phyloP scores from a whole-genome alignment of 2,888 invertebrate species.

The Abrostola tripartita region DNA sequence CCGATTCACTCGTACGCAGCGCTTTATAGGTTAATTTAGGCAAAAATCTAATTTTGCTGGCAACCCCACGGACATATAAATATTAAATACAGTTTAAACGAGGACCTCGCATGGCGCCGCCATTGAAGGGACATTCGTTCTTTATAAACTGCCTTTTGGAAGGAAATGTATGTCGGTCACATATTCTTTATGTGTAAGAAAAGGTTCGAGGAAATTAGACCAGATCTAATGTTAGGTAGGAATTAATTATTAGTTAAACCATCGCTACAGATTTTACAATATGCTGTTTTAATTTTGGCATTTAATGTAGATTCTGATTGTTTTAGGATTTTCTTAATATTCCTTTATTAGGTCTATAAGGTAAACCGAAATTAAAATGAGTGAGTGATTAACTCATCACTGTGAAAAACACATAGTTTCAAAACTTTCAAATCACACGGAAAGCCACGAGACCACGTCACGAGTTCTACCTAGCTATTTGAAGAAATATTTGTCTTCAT shows the following conservation, averaged over 20 bases:
- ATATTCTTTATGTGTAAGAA: slow-evolving; percentile 16
- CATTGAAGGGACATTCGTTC: slow-evolving; percentile 40
- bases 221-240: background rate
- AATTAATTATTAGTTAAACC: too few species aligned
- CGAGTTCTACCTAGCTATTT: too few species aligned
- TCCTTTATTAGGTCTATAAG: too few species aligned
- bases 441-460: too few species aligned
- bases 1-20: slow-evolving; percentile 45
- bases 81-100: slow-evolving; percentile 54
- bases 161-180: slow-evolving; percentile 12
- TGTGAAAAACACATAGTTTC: too few species aligned
- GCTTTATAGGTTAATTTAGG: slow-evolving; percentile 52
- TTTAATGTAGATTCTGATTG: too few species aligned
- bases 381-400: too few species aligned
- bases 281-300: too few species aligned
- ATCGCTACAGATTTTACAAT: too few species aligned
- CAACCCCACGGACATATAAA: slow-evolving; percentile 48
- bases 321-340: too few species aligned
- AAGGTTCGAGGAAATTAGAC: background rate
- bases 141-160: slow-evolving; percentile 42
- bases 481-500: slow-evolving; percentile 21
- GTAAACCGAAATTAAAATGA: too few species aligned
- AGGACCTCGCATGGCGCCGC: slow-evolving; percentile 30
- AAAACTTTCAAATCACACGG: too few species aligned
- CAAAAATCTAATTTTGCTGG: slow-evolving; percentile 50